Evolutionary conservation across 2,113 vertebrate species (phyloP).

Genomic region (Brienomyrus longianalis): DNA sequence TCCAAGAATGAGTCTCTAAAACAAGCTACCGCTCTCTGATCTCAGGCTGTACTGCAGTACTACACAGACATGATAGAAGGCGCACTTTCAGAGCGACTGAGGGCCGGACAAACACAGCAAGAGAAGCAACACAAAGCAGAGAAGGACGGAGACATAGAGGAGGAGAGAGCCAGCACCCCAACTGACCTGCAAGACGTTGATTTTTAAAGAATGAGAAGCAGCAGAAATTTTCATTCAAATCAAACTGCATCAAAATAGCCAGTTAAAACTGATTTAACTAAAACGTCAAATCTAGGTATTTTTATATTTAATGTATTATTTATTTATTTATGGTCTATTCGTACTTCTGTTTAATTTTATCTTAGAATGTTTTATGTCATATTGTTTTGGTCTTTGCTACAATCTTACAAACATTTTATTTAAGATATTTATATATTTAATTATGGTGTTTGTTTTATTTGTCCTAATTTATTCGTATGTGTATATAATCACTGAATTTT

Average conservation of each 20-base stretch:
- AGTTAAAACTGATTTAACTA: conserved; percentile 60
- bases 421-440: conserved; percentile 25
- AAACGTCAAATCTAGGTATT: conserved; percentile 18
- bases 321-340: conserved; percentile 21
- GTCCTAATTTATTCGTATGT: conserved; percentile 55
- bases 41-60: conserved; percentile 58
- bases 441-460: conserved; percentile 32
- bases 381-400: conserved; percentile 24
- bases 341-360: background rate
- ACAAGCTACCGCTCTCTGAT: background rate
- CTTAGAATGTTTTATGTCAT: conserved; percentile 47
- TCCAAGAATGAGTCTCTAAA: background rate
- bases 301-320: conserved; percentile 33
- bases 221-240: conserved; percentile 31
- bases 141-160: conserved; percentile 51
- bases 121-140: conserved; percentile 15
- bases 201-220: conserved; percentile 45
- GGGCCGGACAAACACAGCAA: conserved; percentile 23
- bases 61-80: conserved; percentile 64
- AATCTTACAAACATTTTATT: background rate
- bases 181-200: conserved; percentile 66
- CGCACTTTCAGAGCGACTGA: conserved; percentile 54
- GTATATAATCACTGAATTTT: conserved; percentile 60
- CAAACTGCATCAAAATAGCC: conserved; percentile 37
- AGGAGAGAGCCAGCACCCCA: conserved; percentile 56